Evolutionary conservation across 2,113 vertebrate genomes (phyloP).

Genomic region (Rhynchomys soricoides): DNA sequence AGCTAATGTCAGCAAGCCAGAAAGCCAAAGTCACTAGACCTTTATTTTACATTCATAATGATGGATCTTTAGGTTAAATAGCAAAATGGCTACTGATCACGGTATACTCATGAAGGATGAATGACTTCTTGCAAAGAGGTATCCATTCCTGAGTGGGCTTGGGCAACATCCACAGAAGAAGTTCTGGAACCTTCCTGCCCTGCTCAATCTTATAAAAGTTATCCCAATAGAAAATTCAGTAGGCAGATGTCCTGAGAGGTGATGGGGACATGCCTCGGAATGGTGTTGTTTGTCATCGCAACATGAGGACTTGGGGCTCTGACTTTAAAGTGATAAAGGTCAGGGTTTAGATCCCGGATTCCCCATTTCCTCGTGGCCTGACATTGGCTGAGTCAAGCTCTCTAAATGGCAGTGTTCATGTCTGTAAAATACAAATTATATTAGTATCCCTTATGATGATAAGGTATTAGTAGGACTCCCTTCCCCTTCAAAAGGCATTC

Average conservation of each 20-base stretch:
- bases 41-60: not conserved
- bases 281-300: not conserved
- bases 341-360: not conserved
- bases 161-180: constrained; percentile 12
- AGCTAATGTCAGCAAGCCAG: not conserved
- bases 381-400: not conserved
- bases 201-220: not conserved
- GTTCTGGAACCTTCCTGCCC: constrained; percentile 20
- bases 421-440: not conserved
- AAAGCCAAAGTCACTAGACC: not conserved
- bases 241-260: too few species aligned
- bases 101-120: constrained; percentile 26
- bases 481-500: not conserved
- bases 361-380: not conserved
- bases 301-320: not conserved
- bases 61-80: not conserved
- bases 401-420: not conserved
- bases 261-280: rapidly evolving
- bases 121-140: constrained; percentile 43
- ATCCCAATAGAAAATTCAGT: constrained; percentile 12
- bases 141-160: not conserved
- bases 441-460: not conserved
- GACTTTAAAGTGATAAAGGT: rapidly evolving
- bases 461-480: not conserved
- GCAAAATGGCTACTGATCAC: not conserved